Percentiles rank a stretch among this genome's conserved stretches.
These are phyloP conservation scores for Drosophila tripunctata DNA, from an alignment of 2,888 invertebrate species.

Conservation along the genomic window DNA sequence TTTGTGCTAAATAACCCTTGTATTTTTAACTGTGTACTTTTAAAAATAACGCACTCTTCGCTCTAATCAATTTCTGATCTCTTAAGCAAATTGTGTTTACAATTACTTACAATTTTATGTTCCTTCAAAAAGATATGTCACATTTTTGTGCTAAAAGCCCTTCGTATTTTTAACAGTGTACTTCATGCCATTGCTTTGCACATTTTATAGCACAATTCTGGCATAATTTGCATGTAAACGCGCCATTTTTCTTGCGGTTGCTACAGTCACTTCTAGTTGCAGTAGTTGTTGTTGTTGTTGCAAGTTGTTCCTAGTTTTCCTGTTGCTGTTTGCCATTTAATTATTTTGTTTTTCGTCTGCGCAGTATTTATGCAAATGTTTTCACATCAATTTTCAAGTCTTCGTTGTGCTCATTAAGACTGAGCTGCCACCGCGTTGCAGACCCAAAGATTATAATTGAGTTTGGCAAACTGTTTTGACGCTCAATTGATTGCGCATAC, in stretches of 20 bases:
- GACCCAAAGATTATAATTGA: constrained; percentile 64
- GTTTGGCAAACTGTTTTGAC: constrained; percentile 70
- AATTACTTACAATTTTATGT: too few species aligned
- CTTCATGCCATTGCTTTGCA: constrained; percentile 16
- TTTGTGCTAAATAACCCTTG: too few species aligned
- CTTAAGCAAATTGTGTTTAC: too few species aligned
- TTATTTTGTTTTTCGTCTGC: constrained; percentile 66
- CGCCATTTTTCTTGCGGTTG: constrained; percentile 73
- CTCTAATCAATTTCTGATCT: too few species aligned
- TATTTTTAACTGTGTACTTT: too few species aligned
- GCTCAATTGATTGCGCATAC: constrained; percentile 75
- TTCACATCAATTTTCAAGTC: constrained; percentile 67
- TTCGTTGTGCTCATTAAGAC: constrained; percentile 49
- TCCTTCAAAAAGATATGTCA: too few species aligned
- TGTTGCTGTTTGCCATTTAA: constrained; percentile 47
- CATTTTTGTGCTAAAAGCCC: too few species aligned
- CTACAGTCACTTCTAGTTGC: neutral
- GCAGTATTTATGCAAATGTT: constrained; percentile 70
- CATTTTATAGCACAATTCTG: constrained; percentile 71
- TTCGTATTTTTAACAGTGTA: neutral
- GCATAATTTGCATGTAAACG: constrained; percentile 82
- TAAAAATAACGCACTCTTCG: too few species aligned
- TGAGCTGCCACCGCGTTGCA: constrained; percentile 14
- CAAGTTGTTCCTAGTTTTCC: neutral
- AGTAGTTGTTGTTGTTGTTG: neutral